Conservation (phyloP, 2,797 vertebrate species). For the Oryzias dopingdopingensis region DNA sequence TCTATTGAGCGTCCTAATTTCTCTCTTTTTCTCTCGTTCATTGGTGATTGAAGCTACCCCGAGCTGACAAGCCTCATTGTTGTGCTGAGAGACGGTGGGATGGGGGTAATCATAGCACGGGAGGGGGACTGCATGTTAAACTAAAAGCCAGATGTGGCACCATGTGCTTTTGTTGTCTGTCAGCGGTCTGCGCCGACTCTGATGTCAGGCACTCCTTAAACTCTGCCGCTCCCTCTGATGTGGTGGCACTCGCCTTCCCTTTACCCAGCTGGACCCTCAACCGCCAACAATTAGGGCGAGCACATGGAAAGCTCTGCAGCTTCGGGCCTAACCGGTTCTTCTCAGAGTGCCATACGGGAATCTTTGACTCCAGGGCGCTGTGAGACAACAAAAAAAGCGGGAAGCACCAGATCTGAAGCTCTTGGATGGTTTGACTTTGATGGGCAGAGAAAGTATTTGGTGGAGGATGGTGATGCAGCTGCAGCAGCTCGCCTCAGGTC, state of each 20-base stretch:
- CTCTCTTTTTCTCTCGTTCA: conserved; percentile 33
- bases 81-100: conserved; percentile 58
- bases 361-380: conserved; percentile 1
- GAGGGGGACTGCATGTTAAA: conserved; percentile 54
- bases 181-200: conserved; percentile 58
- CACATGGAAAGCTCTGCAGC: conserved; percentile 46
- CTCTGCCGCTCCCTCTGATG: conserved; percentile 63
- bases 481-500: conserved; percentile 31
- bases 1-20: conserved; percentile 17
- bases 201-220: conserved; percentile 68
- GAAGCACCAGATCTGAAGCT: not conserved
- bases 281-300: conserved; percentile 39
- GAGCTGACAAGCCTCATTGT: conserved; percentile 66
- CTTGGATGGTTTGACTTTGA: conserved; percentile 23
- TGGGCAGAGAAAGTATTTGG: conserved; percentile 22
- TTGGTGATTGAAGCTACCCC: conserved; percentile 45
- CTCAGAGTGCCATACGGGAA: conserved; percentile 11
- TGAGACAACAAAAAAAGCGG: not conserved
- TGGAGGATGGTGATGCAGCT: conserved; percentile 25
- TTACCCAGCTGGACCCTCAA: conserved; percentile 51
- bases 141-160: conserved; percentile 72
- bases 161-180: conserved; percentile 73
- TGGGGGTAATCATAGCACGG: conserved; percentile 63
- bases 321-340: conserved; percentile 20
- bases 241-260: conserved; percentile 51